Percentiles rank a stretch among this genome's conserved stretches.
These are phyloP conservation scores for Melanotus villosus DNA, from an alignment of 2,888 invertebrate genomes.

Conservation along the genomic window DNA sequence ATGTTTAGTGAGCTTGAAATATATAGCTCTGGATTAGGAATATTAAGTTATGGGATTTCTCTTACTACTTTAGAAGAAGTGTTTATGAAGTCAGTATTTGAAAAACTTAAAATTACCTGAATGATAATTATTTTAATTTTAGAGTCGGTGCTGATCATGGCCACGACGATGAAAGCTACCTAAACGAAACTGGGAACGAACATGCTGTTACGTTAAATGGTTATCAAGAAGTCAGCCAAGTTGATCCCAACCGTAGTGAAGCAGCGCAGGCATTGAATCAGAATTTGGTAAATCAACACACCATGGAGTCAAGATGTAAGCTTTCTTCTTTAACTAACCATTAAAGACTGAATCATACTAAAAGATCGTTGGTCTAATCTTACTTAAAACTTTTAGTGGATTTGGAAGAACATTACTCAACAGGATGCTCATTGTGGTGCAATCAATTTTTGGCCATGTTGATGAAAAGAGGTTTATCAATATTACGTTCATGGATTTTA, in stretches of 20 bases:
- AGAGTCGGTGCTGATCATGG: slow-evolving; percentile 57
- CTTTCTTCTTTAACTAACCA: background rate
- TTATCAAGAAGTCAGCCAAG: slow-evolving; percentile 1
- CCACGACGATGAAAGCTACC: slow-evolving; percentile 49
- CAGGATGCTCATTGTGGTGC: slow-evolving; percentile 22
- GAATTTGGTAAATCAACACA: background rate
- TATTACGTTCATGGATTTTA: slow-evolving; percentile 75
- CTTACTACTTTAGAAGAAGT: slow-evolving; percentile 94
- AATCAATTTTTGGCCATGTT: slow-evolving; percentile 49
- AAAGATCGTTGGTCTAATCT: no score
- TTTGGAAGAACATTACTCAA: background rate
- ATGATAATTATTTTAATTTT: slow-evolving; percentile 21
- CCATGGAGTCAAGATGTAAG: background rate
- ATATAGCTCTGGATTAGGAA: slow-evolving; percentile 73
- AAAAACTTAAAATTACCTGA: background rate
- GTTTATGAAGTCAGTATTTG: slow-evolving; percentile 78
- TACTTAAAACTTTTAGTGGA: slow-evolving; percentile 9
- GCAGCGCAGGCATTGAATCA: background rate
- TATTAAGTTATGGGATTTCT: slow-evolving; percentile 86
- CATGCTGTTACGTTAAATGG: background rate
- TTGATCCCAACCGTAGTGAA: background rate
- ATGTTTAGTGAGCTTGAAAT: slow-evolving; percentile 80
- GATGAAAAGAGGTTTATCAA: slow-evolving; percentile 41
- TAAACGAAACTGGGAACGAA: background rate
- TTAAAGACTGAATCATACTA: no score